Conservation (phyloP, 2,797 vertebrate genomes). For the Tenualosa thibaudeaui region DNA sequence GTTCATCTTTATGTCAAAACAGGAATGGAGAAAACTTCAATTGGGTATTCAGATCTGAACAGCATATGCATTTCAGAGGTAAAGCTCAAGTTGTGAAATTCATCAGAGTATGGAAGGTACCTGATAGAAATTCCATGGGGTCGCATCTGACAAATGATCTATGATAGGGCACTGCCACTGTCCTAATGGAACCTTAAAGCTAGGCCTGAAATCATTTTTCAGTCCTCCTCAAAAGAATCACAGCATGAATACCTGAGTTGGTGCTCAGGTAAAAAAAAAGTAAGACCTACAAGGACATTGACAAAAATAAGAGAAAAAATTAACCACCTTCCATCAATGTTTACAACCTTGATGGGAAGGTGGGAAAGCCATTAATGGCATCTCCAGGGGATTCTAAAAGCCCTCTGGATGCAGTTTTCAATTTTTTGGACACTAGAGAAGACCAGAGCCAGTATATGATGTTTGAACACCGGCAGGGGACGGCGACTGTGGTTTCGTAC, state of each 20-base stretch:
- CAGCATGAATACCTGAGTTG: neutral
- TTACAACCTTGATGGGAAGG: slow-evolving; percentile 14
- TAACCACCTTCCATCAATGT: slow-evolving; percentile 20
- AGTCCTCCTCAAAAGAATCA: neutral
- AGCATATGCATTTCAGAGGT: slow-evolving; percentile 11
- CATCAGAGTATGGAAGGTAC: neutral
- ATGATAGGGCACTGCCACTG: slow-evolving; percentile 8
- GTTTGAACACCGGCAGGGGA: neutral
- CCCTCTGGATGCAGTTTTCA: neutral
- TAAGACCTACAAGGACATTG: neutral
- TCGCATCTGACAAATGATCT: slow-evolving; percentile 14
- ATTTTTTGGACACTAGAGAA: neutral
- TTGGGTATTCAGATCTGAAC: slow-evolving; percentile 37
- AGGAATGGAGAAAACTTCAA: neutral
- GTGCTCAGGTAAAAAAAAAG: neutral
- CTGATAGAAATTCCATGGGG: neutral
- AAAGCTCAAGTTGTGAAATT: slow-evolving; percentile 10
- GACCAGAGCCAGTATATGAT: neutral
- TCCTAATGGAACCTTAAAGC: slow-evolving; percentile 24
- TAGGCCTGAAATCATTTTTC: neutral
- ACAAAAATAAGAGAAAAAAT: neutral
- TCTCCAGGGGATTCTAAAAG: slow-evolving; percentile 13
- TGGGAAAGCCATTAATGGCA: slow-evolving; percentile 13
- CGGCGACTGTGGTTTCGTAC: neutral
- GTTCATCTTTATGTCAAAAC: neutral